Evolutionary conservation across 2,888 invertebrate genomes (phyloP).

Genomic region (Baccha elongata): DNA sequence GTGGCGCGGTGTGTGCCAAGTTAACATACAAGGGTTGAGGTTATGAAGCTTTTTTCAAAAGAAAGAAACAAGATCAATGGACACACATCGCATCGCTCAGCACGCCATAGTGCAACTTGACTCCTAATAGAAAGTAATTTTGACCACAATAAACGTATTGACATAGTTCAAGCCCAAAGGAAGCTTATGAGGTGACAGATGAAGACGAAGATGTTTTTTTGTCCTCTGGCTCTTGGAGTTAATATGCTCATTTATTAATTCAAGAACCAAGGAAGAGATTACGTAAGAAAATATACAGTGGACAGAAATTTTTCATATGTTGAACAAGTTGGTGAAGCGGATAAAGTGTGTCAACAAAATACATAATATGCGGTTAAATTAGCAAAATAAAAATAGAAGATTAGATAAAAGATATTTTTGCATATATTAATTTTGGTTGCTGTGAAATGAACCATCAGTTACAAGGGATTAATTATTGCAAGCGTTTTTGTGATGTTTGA

Average conservation of each 20-base stretch:
- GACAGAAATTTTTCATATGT: too few species aligned
- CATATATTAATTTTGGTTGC: too few species aligned
- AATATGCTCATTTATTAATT: neutral
- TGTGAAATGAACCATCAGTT: too few species aligned
- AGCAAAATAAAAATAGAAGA: too few species aligned
- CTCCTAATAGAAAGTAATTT: slow-evolving; percentile 4
- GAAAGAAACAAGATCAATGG: slow-evolving; percentile 3
- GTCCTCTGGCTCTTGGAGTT: too few species aligned
- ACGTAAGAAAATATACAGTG: too few species aligned
- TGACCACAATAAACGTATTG: neutral
- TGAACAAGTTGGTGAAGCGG: neutral
- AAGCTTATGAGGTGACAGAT: neutral
- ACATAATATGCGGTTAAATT: neutral
- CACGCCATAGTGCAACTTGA: neutral
- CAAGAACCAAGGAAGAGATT: neutral
- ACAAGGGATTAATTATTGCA: too few species aligned
- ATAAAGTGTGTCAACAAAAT: neutral
- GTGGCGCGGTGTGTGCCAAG: too few species aligned
- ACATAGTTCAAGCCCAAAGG: too few species aligned
- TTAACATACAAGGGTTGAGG: neutral
- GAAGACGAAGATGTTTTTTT: neutral
- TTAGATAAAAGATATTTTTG: too few species aligned
- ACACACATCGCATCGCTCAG: neutral
- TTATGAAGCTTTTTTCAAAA: slow-evolving; percentile 1
- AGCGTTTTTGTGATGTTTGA: too few species aligned